Conservation (phyloP, 2,797 vertebrate genomes). For the Anguilla anguilla region DNA sequence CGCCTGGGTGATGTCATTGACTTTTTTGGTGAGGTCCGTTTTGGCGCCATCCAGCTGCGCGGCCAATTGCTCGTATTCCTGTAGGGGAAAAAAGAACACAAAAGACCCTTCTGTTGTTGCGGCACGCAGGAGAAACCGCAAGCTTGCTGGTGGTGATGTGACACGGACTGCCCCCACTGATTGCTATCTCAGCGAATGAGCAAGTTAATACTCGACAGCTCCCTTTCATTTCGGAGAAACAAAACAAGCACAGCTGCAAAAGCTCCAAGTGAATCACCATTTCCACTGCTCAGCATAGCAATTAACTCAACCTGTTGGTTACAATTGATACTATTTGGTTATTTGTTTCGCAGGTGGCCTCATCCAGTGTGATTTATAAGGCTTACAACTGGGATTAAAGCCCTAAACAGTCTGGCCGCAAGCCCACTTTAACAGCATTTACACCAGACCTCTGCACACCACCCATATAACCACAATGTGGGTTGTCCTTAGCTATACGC, state of each 20-base stretch:
- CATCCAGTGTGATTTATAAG: not conserved
- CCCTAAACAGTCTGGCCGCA: not conserved
- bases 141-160: constrained; percentile 16
- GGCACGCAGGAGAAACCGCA: constrained; percentile 35
- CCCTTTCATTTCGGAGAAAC: constrained; percentile 7
- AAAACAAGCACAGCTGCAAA: constrained; percentile 13
- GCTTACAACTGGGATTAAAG: constrained; percentile 12
- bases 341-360: not conserved
- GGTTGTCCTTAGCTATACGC: not conserved
- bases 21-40: constrained; percentile 80
- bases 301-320: not conserved
- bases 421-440: not conserved
- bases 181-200: constrained; percentile 42
- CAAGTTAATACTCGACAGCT: constrained; percentile 47
- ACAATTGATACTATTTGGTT: not conserved
- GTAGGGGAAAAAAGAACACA: not conserved
- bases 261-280: not conserved
- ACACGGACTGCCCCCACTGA: constrained; percentile 39
- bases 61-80: constrained; percentile 88
- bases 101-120: not conserved
- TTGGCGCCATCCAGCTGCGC: constrained; percentile 85
- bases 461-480: not conserved
- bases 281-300: not conserved
- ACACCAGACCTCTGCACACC: not conserved
- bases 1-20: constrained; percentile 75